Evolutionary conservation across 2,797 vertebrate genomes (phyloP).

Genomic region (Cyclopterus lumpus): DNA sequence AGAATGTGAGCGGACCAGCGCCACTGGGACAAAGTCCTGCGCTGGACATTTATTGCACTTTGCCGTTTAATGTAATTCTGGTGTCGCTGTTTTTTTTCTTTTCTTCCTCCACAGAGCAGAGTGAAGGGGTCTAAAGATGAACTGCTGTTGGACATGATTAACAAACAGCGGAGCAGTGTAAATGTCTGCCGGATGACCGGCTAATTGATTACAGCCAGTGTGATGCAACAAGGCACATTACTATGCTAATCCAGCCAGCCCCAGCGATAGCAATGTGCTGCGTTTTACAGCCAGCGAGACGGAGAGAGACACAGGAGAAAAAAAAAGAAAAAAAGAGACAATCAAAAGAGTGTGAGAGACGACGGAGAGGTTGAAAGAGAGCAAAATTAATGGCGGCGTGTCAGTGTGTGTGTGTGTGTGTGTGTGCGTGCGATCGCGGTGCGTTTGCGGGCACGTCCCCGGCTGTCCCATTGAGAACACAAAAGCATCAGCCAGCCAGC

Average conservation of each 20-base stretch:
- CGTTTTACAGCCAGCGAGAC: slow-evolving; percentile 36
- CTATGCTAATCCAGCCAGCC: slow-evolving; percentile 83
- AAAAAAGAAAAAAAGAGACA: slow-evolving; percentile 46
- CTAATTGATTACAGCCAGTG: slow-evolving; percentile 85
- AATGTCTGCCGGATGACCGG: slow-evolving; percentile 77
- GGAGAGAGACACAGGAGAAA: not conserved
- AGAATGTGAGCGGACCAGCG: slow-evolving; percentile 21
- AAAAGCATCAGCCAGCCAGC: slow-evolving; percentile 66
- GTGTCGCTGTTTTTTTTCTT: slow-evolving; percentile 48
- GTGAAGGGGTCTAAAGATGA: slow-evolving; percentile 74
- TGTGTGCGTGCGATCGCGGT: slow-evolving; percentile 54
- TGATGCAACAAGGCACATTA: slow-evolving; percentile 83
- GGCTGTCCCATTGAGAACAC: slow-evolving; percentile 76
- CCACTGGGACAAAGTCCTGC: slow-evolving; percentile 42
- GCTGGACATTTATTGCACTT: slow-evolving; percentile 47
- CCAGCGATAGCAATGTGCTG: slow-evolving; percentile 63
- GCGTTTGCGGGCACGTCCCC: slow-evolving; percentile 62
- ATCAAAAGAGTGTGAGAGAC: slow-evolving; percentile 66
- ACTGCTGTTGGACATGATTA: slow-evolving; percentile 82
- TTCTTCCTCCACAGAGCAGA: slow-evolving; percentile 40
- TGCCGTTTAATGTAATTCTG: slow-evolving; percentile 41
- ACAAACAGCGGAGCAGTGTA: slow-evolving; percentile 79
- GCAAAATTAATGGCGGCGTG: slow-evolving; percentile 72
- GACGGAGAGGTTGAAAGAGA: slow-evolving; percentile 38
- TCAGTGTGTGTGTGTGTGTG: too few species aligned